Base-by-base conservation (phyloP, 2,797 vertebrate species). In the Neopelma chrysocephalum region DNA sequence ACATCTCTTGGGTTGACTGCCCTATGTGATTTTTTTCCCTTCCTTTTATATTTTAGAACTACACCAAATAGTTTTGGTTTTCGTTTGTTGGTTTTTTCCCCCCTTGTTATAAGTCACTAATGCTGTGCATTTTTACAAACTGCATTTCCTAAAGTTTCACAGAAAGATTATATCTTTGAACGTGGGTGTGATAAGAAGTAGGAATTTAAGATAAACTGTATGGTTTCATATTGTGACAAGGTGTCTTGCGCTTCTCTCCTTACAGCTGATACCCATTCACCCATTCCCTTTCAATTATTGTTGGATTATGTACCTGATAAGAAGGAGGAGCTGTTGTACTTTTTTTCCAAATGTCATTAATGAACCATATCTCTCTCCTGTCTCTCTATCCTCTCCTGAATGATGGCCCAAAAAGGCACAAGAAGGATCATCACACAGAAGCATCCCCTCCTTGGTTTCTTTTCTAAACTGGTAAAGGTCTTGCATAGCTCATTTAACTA, bases 1-100 rank as follows among this genome's bases (percentile, higher is more conserved):
- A 50, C 2, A 3, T 61, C 48, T 34, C 0, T 42, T 80, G 12
- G 3, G 2, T 14, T 58, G 10, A 34, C 10, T 8, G 17, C 4
- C 6, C 1, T 43, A 26, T 16, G 3, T 32, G 14, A 53, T 1
- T 32, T 48, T 58, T 85, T 86, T 57, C 8, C 19, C 4, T 34
- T 48, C 25, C 4, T 45, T 7, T 4, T 15, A 3, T 36, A 11
- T 68, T 66, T 92, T 75, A 50, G 4, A 7, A 29, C 26, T 73
- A 29, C 2, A 51, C 0, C 8, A 60, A 69, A 34, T 15, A n/a
- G 10, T 16, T 71, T 31, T 21, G 19, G 26, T 1, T 0, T 17
- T 47, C 40, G 27, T 29, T 36, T 34, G 9, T 20, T 23, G 19
- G 13, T 26, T 58, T 34, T 43, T 10, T 10, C 36, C 36, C 3